Conservation (phyloP, 2,113 vertebrate genomes). For the Pollachius pollachius region DNA sequence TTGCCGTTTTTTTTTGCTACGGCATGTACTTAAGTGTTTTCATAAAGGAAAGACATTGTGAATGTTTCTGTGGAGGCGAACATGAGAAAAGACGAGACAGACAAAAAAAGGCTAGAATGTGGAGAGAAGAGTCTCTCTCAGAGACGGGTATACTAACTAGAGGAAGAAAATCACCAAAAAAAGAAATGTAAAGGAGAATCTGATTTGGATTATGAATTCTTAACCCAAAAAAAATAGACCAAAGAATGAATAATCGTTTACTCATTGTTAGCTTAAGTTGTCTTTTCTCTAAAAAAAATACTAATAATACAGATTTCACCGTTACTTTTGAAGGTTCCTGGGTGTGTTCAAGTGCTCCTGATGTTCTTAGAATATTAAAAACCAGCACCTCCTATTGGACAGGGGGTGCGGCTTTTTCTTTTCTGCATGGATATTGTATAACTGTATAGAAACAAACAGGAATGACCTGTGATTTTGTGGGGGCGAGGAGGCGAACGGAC, state of each 20-base stretch:
- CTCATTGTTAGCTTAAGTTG: slow-evolving; percentile 63
- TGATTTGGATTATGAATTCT: slow-evolving; percentile 29
- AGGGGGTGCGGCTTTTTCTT: slow-evolving; percentile 67
- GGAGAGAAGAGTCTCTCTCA: slow-evolving; percentile 36
- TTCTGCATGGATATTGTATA: slow-evolving; percentile 83
- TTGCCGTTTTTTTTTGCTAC: slow-evolving; percentile 77
- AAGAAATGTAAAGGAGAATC: slow-evolving; percentile 37
- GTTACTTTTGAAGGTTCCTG: slow-evolving; percentile 78
- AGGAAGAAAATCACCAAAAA: slow-evolving; percentile 34
- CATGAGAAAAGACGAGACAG: slow-evolving; percentile 57
- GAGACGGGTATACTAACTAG: slow-evolving; percentile 29
- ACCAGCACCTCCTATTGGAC: slow-evolving; percentile 69
- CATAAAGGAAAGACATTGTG: slow-evolving; percentile 87
- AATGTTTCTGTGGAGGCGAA: slow-evolving; percentile 81
- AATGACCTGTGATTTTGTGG: slow-evolving; percentile 74
- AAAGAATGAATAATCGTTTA: slow-evolving; percentile 59
- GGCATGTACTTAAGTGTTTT: slow-evolving; percentile 87
- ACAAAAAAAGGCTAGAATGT: slow-evolving; percentile 38
- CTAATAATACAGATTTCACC: slow-evolving; percentile 44
- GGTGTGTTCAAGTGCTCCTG: slow-evolving; percentile 89
- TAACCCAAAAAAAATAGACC: slow-evolving; percentile 64
- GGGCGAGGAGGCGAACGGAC: slow-evolving; percentile 54
- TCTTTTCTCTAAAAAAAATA: slow-evolving; percentile 67
- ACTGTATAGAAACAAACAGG: slow-evolving; percentile 81
- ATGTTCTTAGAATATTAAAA: slow-evolving; percentile 89